Evolutionary conservation across 2,113 vertebrate species (phyloP).

Genomic region (Periophthalmus modestus): DNA sequence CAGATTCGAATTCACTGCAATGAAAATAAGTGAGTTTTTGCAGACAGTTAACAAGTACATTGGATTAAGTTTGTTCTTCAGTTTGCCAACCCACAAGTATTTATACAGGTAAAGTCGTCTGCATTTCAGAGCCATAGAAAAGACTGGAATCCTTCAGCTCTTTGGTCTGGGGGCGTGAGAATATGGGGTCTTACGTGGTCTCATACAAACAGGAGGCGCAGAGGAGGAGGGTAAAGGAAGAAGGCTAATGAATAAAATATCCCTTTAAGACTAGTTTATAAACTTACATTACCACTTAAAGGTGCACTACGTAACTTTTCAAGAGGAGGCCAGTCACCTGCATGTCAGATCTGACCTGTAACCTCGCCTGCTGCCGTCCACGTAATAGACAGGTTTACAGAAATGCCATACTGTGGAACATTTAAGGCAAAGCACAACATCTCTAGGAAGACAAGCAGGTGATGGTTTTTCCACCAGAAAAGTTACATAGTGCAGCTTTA

Average conservation of each 20-base stretch:
- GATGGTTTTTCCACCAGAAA: too few species aligned
- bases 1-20: conserved; percentile 19
- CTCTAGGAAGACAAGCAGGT: too few species aligned
- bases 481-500: too few species aligned
- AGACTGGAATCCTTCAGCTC: conserved; percentile 39
- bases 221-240: conserved; percentile 1
- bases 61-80: conserved; percentile 14
- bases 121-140: conserved; percentile 39
- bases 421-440: too few species aligned
- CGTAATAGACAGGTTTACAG: too few species aligned
- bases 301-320: too few species aligned
- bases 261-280: too few species aligned
- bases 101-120: conserved; percentile 6
- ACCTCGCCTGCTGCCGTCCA: too few species aligned
- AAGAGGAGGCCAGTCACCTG: too few species aligned
- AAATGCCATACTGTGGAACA: too few species aligned
- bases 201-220: conserved; percentile 25
- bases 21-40: conserved; percentile 34
- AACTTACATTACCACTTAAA: too few species aligned
- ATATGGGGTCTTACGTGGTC: conserved; percentile 21
- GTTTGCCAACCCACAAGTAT: conserved; percentile 33
- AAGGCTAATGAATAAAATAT: conserved; percentile 1
- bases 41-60: neutral
- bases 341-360: too few species aligned
- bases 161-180: conserved; percentile 51